Base-by-base conservation (phyloP, 2,113 vertebrate genomes). In the Hypomesus transpacificus region DNA sequence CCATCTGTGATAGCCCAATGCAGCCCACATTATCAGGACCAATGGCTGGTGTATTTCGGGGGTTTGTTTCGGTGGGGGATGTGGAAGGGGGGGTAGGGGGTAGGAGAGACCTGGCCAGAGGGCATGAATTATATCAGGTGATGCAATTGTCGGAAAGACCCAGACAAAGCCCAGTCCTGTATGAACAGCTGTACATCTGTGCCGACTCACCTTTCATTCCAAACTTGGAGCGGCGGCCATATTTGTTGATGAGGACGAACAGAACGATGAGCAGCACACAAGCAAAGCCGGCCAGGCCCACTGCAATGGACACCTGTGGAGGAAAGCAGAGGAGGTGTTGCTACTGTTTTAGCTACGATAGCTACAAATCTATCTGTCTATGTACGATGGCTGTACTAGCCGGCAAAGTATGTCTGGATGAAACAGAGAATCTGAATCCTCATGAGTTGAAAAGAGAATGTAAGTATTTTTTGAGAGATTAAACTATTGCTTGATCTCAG, bases 201-300 rank as follows among this genome's bases (percentile, higher is more conserved):
- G 66, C 21, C 60, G 71, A 84, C 90, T 87, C 94, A 99, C 97
- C 96, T 95, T 99, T 99, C 95, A 99, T 98, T 72, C 96, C 97
- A 78, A 96, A 99, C 86, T 98, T 99, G 86, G 95, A 98, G 69
- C 95, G 93, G 1, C 96, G 92, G 69, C 96, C 96, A 1, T 98
- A 99, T 84, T 98, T 99, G 93, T 99, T 99, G 93, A 99, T 98
- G 89, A 99, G 94, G 79, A 99, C 94, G 74, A 99, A 98, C 72
- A 98, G 94, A 73, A 97, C 91, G 68, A 98, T 94, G 82, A 99
- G 89, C 67, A 98, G 93, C 76, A 98, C 93, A n/a, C 96, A 97
- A 66, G 95, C 95, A 60, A 98, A 98, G 50, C 95, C 97, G 11
- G 96, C 97, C 64, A 99, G 91, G 39, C 96, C 95, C 22, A 98